Evolutionary conservation across 2,797 vertebrate genomes (phyloP), one percentile per base, ranked within the genome.

Genomic region (Acanthurus leucopareius): DNA sequence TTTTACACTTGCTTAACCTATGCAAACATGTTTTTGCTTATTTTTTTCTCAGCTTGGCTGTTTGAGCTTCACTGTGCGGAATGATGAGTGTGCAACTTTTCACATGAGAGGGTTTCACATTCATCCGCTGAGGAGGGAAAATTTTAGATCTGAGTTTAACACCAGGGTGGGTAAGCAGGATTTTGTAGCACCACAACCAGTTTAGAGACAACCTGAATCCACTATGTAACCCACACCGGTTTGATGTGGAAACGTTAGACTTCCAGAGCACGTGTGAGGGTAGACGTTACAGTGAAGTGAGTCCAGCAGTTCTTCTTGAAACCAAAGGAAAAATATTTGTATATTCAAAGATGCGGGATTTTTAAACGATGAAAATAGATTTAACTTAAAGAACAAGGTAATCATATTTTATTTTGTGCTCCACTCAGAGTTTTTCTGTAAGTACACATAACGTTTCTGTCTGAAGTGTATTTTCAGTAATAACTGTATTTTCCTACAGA

Each of bases 11-110:
- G 0, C 16, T 47, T 38, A 4, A n/a, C 11, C 7, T 4, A 1
- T 44, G 38, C 32, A 53, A 2, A 54, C 14, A 7, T 15, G 10
- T 17, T 10, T 25, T 16, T 2, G 28, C 48, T 53, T 17, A 35
- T 2, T 1, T 45, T 22, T 38, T 1, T 52, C 19, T 57, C 14
- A 44, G 20, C 42, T 10, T 0, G 16, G 25, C 32, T 9, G 17
- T 67, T 75, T 52, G 22, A 72, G 49, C 38, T 28, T 56, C 40
- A 45, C 14, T 20, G 17, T 42, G 35, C 51, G 52, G 42, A 49
- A 15, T 17, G 35, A 44, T 10, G 15, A n/a, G 0, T 10, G 47
- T 28, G 68, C n/a, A 0, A n/a, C 42, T 19, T 47, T 35, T 47
- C 16, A 64, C n/a, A 47, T 4, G 3, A 13, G 2, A 17, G 15